Conservation (phyloP, 2,113 vertebrate genomes). For the Verasper variegatus region DNA sequence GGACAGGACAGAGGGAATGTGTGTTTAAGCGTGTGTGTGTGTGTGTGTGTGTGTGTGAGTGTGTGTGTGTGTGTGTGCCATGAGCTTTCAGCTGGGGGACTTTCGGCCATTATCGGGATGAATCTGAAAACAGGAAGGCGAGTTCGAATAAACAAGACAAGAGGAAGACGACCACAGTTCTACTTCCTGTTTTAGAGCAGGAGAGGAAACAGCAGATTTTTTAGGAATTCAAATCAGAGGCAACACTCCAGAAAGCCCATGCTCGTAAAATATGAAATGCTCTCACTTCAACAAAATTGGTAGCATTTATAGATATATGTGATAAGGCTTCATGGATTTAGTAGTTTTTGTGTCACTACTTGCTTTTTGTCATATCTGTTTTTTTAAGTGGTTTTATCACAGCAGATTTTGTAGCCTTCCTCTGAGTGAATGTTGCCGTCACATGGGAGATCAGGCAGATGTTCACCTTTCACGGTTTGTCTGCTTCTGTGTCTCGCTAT, state of each 20-base stretch:
- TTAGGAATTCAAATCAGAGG: conserved; percentile 81
- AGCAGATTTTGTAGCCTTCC: background rate
- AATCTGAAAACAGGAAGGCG: conserved; percentile 85
- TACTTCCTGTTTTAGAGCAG: conserved; percentile 78
- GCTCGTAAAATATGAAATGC: conserved; percentile 8
- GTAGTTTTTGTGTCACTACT: background rate
- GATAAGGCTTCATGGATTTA: background rate
- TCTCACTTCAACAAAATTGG: background rate
- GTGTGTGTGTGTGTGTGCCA: conserved; percentile 11
- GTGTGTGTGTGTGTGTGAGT: conserved; percentile 21
- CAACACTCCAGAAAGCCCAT: conserved; percentile 27
- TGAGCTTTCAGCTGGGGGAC: conserved; percentile 61
- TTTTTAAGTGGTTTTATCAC: too few relatives aligned
- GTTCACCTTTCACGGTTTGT: conserved; percentile 5
- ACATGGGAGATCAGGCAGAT: conserved; percentile 20
- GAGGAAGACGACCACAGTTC: conserved; percentile 75
- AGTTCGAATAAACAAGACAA: conserved; percentile 81
- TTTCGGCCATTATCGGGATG: conserved; percentile 77
- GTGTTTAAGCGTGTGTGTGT: conserved; percentile 14
- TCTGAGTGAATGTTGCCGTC: background rate
- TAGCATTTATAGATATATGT: background rate
- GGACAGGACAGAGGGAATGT: conserved; percentile 29
- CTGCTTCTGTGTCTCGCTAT: conserved; percentile 12
- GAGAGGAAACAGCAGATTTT: conserved; percentile 83
- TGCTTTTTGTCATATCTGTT: background rate